phyloP scores from a whole-genome alignment of 2,888 invertebrate species.

The Beris morrisii region DNA sequence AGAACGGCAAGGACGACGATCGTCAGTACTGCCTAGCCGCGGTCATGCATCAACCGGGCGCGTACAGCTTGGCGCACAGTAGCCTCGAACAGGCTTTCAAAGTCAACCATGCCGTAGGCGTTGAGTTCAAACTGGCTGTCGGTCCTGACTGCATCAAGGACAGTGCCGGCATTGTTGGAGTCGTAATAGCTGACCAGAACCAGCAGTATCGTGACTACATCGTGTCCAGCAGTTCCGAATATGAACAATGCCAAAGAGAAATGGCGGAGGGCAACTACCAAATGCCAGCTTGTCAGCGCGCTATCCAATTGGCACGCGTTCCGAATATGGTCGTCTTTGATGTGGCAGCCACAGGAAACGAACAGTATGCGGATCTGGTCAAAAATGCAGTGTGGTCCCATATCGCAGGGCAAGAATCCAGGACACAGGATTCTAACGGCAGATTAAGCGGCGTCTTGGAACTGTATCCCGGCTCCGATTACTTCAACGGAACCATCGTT shows the following conservation, averaged over 20 bases:
- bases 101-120: conserved; percentile 51
- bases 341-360: background rate
- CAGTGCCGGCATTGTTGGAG: conserved; percentile 57
- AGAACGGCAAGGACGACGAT: background rate
- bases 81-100: conserved; percentile 62
- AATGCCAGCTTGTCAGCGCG: conserved; percentile 62
- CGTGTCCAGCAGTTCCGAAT: conserved; percentile 57
- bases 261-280: conserved; percentile 61
- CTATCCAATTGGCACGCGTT: conserved; percentile 58
- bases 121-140: background rate
- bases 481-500: background rate
- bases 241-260: conserved; percentile 55
- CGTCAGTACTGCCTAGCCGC: conserved; percentile 7
- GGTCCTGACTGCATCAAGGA: conserved; percentile 40
- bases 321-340: background rate
- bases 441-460: background rate
- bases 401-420: too few relatives aligned
- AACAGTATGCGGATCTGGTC: too few relatives aligned
- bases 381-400: too few relatives aligned
- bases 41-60: background rate
- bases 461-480: background rate
- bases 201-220: conserved; percentile 49
- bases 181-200: conserved; percentile 59
- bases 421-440: too few relatives aligned
- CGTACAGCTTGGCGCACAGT: conserved; percentile 59